Conservation (phyloP, 1,140 invertebrate genomes). For the Semibalanus balanoides region DNA sequence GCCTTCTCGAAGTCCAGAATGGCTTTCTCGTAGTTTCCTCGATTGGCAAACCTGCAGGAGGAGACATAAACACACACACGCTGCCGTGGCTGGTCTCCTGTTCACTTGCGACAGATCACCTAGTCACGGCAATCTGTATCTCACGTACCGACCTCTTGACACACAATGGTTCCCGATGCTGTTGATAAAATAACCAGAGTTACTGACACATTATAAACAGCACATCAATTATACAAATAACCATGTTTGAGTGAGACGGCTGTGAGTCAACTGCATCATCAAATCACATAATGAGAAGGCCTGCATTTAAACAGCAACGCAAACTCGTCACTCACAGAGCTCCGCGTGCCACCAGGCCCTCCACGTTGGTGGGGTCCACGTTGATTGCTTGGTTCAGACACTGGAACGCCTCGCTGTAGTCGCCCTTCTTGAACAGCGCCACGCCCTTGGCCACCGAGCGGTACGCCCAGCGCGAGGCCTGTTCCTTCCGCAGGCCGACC, state of each 20-base stretch:
- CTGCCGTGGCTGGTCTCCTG: too few relatives aligned
- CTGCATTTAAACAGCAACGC: too few relatives aligned
- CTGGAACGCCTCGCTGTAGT: conserved; percentile 84
- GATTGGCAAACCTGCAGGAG: conserved; percentile 57
- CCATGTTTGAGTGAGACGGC: too few relatives aligned
- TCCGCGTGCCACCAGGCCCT: conserved; percentile 82
- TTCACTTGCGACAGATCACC: too few relatives aligned
- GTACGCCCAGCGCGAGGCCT: conserved; percentile 84
- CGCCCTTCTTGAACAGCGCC: conserved; percentile 77
- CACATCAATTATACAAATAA: too few relatives aligned
- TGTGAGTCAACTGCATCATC: too few relatives aligned
- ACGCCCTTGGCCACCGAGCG: conserved; percentile 83
- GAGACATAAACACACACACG: conserved; percentile 10
- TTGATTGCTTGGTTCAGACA: conserved; percentile 83
- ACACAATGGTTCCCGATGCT: too few relatives aligned
- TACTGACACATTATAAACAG: too few relatives aligned
- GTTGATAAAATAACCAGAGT: too few relatives aligned
- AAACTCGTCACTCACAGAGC: conserved; percentile 56
- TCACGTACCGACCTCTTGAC: too few relatives aligned
- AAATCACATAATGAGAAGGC: too few relatives aligned
- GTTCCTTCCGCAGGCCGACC: conserved; percentile 50
- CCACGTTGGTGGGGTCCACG: conserved; percentile 83
- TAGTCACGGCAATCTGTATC: too few relatives aligned
- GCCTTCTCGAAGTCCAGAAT: conserved; percentile 89
- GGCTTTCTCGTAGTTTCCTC: conserved; percentile 79